Conservation (phyloP, 2,113 vertebrate genomes). For the Tiliqua scincoides region DNA sequence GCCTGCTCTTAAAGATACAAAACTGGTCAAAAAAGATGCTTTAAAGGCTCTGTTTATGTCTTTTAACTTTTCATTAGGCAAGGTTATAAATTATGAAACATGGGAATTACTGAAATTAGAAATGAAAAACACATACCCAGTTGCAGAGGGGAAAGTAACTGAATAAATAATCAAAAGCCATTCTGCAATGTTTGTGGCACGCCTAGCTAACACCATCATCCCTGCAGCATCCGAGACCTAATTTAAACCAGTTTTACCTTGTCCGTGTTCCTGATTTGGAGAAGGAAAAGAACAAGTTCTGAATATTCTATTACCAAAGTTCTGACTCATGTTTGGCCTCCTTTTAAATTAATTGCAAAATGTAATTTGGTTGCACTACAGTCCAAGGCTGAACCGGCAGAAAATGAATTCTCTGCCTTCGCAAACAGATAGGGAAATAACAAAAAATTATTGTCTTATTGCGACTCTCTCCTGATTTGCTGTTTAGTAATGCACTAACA, state of each 20-base stretch:
- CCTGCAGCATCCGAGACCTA: conserved; percentile 20
- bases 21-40: background rate
- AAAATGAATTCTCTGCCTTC: conserved; percentile 46
- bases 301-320: conserved; percentile 36
- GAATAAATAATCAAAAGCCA: conserved; percentile 37
- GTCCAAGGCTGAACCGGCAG: conserved; percentile 36
- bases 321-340: conserved; percentile 39
- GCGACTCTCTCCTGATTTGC: conserved; percentile 41
- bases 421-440: conserved; percentile 48
- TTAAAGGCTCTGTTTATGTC: background rate
- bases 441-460: conserved; percentile 34
- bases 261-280: conserved; percentile 39
- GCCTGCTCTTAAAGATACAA: background rate
- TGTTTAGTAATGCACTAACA: conserved; percentile 38
- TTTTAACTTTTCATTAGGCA: background rate
- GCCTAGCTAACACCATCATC: background rate
- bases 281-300: conserved; percentile 31
- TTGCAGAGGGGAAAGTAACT: background rate
- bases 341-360: conserved; percentile 53
- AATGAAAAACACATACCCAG: background rate
- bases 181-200: conserved; percentile 16
- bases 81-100: conserved; percentile 38
- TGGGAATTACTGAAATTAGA: conserved; percentile 7
- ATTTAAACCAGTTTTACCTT: conserved; percentile 34
- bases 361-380: conserved; percentile 63